Base-by-base conservation (phyloP, 2,797 vertebrate species). In the Hapalemur alaotrensis region DNA sequence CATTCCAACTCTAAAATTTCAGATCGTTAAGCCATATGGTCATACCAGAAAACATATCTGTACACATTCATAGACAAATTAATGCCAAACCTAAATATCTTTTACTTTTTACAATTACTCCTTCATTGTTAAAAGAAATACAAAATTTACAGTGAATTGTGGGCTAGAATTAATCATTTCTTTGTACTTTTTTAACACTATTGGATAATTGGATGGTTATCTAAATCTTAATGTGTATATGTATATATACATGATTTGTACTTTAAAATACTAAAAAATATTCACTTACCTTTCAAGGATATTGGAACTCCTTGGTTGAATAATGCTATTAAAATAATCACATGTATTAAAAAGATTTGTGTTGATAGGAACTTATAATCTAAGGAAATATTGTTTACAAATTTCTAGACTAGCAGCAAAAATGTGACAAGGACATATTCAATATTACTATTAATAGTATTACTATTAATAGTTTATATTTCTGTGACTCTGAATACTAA, bases 321-420 rank as follows among this genome's bases (percentile, higher is more conserved):
- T 50, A 79, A 93, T 30, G 85, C 95, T 97, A 82, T 83, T 59
- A 95, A 97, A 95, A 95, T 78, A 97, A 97, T 87, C 15, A 92
- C 54, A 89, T 78, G 59, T 52, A 78, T 95, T 95, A 73, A 83
- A 89, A 94, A 63, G 12, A 32, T 43, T 78, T 80, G 1, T 81
- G 2, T 63, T 59, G 13, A 52, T 92, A 89, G 43, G 73, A 85
- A 73, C 4, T 52, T 73, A n/a, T 17, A 84, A 12, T 79, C 6
- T 4, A 79, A 88, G 3, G 7, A 82, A 95, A 57, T 82, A 25
- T 32, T 50, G 25, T 23, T 69, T 48, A 65, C 30, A 70, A 23
- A 28, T 73, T 83, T 84, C 12, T 63, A 88, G 6, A 88, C 13
- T 35, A 70, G 52, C 12, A 79, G n/a, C 48, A 79, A 79, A 82